Evolutionary conservation across 53 echinoderm and acorn worm species (phyloP).

Genomic region (Crossaster papposus): DNA sequence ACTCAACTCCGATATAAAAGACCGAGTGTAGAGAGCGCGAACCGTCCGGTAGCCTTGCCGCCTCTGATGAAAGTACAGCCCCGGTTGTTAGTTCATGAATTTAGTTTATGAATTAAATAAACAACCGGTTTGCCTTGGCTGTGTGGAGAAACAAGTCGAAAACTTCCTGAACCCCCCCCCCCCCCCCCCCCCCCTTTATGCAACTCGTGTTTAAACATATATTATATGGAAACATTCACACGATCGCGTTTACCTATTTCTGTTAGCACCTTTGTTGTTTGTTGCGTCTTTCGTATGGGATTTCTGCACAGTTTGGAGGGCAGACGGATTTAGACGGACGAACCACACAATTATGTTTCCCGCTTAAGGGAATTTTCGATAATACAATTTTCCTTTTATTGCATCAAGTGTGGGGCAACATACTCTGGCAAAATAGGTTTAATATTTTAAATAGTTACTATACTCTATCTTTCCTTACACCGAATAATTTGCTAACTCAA

Average conservation of each 20-base stretch:
- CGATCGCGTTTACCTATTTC: background rate
- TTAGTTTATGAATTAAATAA: slow-evolving; percentile 38
- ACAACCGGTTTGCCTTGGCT: slow-evolving; percentile 28
- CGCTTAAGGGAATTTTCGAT: background rate
- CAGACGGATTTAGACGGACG: background rate
- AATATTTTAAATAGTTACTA: background rate
- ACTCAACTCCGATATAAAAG: slow-evolving; percentile 4
- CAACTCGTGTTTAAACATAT: background rate
- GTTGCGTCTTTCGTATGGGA: background rate
- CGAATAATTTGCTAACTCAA: too few relatives aligned
- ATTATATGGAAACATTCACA: slow-evolving; percentile 3
- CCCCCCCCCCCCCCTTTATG: background rate
- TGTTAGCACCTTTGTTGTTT: background rate
- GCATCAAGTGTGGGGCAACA: background rate
- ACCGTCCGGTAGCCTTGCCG: background rate
- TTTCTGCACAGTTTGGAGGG: background rate
- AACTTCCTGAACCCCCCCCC: background rate
- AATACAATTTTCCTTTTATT: background rate
- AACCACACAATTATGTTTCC: background rate
- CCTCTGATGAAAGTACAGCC: background rate
- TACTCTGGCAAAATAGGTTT: background rate
- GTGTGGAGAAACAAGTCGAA: background rate
- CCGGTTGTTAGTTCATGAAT: background rate
- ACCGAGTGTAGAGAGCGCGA: too few relatives aligned
- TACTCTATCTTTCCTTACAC: background rate